Evolutionary conservation across 2,797 vertebrate species (phyloP).

Genomic region (Notolabrus celidotus): DNA sequence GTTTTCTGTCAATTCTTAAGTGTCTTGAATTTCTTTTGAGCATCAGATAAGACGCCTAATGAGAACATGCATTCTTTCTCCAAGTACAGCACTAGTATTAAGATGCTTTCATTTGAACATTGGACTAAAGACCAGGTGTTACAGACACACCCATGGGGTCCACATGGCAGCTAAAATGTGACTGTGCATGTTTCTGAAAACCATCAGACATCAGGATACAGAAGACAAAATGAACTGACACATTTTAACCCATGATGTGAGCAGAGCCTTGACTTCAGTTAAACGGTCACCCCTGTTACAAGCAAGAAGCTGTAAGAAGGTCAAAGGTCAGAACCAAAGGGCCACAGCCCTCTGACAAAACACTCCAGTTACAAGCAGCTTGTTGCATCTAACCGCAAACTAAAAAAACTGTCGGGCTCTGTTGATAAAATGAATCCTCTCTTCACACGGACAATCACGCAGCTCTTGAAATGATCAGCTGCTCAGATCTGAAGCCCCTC

Average conservation of each 20-base stretch:
- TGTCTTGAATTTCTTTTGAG: too few relatives aligned
- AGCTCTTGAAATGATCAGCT: slow-evolving; percentile 55
- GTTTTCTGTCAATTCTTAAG: too few relatives aligned
- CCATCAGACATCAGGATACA: not conserved
- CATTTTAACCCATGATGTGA: not conserved
- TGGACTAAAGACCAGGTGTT: too few relatives aligned
- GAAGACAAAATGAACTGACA: not conserved
- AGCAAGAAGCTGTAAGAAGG: slow-evolving; percentile 27
- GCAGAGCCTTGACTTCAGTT: slow-evolving; percentile 6
- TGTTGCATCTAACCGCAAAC: not conserved
- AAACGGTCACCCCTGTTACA: slow-evolving; percentile 27
- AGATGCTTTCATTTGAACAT: too few relatives aligned
- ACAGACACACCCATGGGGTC: too few relatives aligned
- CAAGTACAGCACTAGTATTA: too few relatives aligned
- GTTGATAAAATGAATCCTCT: slow-evolving; percentile 6
- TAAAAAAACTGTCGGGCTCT: not conserved
- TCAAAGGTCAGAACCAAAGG: slow-evolving; percentile 36
- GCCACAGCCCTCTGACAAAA: not conserved
- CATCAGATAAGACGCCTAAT: too few relatives aligned
- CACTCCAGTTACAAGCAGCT: slow-evolving; percentile 20
- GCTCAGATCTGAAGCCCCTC: slow-evolving; percentile 56
- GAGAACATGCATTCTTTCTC: too few relatives aligned
- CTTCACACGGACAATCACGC: slow-evolving; percentile 25
- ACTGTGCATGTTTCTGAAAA: not conserved
- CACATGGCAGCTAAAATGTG: too few relatives aligned